phyloP scores from a whole-genome alignment of 2,113 vertebrate species.

The Mirza zaza region DNA sequence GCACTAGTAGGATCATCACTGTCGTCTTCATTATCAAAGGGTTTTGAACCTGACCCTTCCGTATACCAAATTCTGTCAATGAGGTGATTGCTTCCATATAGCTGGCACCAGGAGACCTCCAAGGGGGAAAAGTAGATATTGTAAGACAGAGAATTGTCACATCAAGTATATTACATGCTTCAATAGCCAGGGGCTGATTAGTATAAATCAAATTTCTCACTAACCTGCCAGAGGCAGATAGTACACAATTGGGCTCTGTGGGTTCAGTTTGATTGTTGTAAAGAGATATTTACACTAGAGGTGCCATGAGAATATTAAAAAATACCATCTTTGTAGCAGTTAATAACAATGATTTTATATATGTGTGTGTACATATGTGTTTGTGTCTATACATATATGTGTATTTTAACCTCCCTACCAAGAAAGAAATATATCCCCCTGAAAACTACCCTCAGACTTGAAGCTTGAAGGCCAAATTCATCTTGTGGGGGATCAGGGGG shows the following conservation, averaged over 20 bases:
- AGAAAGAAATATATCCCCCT: slow-evolving; percentile 29
- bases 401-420: not conserved
- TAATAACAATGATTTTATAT: not conserved
- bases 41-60: not conserved
- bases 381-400: not conserved
- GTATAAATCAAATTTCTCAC: slow-evolving; percentile 73
- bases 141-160: slow-evolving; percentile 57
- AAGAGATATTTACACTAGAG: slow-evolving; percentile 51
- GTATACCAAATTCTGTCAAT: not conserved
- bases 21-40: not conserved
- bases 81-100: slow-evolving; percentile 24
- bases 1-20: not conserved
- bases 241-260: slow-evolving; percentile 14
- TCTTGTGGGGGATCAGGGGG: no score
- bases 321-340: not conserved
- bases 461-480: slow-evolving; percentile 41
- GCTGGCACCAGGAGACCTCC: not conserved
- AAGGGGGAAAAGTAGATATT: not conserved
- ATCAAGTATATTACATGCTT: slow-evolving; percentile 60
- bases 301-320: slow-evolving; percentile 25
- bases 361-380: not conserved
- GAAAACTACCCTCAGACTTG: slow-evolving; percentile 44
- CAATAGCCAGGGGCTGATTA: slow-evolving; percentile 64
- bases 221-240: slow-evolving; percentile 64
- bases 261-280: slow-evolving; percentile 61